Conservation (phyloP, 2,888 invertebrate genomes). For the Zeuzera pyrina region DNA sequence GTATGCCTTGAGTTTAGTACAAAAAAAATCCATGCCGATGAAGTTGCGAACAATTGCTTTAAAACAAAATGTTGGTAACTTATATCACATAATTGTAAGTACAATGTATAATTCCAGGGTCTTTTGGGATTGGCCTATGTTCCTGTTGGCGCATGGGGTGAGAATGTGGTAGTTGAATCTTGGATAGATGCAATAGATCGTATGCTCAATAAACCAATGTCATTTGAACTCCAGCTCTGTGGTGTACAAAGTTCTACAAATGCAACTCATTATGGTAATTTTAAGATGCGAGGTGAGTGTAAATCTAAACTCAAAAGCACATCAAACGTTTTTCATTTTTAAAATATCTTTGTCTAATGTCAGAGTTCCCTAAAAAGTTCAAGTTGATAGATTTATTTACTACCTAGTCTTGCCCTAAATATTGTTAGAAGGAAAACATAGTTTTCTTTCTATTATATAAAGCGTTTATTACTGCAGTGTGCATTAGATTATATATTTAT, state of each 20-base stretch:
- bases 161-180: constrained; percentile 43
- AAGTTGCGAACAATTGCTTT: too few species aligned
- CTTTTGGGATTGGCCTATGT: constrained; percentile 74
- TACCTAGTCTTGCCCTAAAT: background rate
- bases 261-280: constrained; percentile 59
- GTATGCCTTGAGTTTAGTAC: too few species aligned
- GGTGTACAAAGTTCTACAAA: constrained; percentile 49
- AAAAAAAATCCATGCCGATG: too few species aligned
- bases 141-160: constrained; percentile 54
- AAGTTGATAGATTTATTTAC: background rate
- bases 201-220: constrained; percentile 38
- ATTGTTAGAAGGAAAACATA: background rate
- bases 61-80: too few species aligned
- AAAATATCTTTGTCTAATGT: background rate
- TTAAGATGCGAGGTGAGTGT: constrained; percentile 56
- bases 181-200: constrained; percentile 57
- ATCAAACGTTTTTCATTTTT: background rate
- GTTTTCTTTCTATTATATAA: background rate
- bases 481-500: background rate
- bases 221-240: constrained; percentile 74
- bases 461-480: background rate
- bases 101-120: constrained; percentile 61
- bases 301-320: background rate
- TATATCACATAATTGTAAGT: too few species aligned
- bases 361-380: background rate